Base-by-base conservation (phyloP, 2,888 invertebrate species). In the Drosophila glabriapex region DNA sequence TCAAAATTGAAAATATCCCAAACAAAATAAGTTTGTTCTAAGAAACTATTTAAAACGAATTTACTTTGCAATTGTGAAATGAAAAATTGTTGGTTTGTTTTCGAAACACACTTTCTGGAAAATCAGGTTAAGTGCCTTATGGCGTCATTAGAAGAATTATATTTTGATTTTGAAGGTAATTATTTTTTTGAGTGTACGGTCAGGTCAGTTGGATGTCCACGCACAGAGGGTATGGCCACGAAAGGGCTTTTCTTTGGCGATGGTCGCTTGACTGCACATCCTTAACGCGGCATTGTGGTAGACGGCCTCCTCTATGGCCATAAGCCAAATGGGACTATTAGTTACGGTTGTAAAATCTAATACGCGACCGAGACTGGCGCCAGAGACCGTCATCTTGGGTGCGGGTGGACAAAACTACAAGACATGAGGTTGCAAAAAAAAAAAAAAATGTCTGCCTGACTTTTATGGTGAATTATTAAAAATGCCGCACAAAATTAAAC, bases 331-430 rank as follows among this genome's bases (percentile, higher is more conserved):
- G 89, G 86, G 86, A 77, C 90, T 87, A 90, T 90, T 90, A 90
- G 91, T 90, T 85, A 87, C 91, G 91, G 84, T 81, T 91, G 81
- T 87, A 85, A 90, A 86, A 81, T 82, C 85, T 87, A 90, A 89
- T 90, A 81, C 89, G 82, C 86, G 69, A 56, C 78, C 69, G 70
- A 69, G 78, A 69, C 73, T 80, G 84, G 89, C 86, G 89, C 68
- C 78, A 72, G 76, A 53, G 73, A 50, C 43, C 74, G 65, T 64
- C 75, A 78, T 70, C 75, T 78, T 78, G 63, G 28, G 28, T 61
- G 64, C 31, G 59, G 62, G 49, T 43, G 68, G 39, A 43, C 54
- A 56, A 49, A 81, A 73, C 83, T 80, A 83, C 75, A 58, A 61
- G 65, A 31, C 41, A 41, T 29, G 39, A n/a, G n/a, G 4, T 35